Base-by-base conservation (phyloP, 2,797 vertebrate genomes). In the Takifugu rubripes region DNA sequence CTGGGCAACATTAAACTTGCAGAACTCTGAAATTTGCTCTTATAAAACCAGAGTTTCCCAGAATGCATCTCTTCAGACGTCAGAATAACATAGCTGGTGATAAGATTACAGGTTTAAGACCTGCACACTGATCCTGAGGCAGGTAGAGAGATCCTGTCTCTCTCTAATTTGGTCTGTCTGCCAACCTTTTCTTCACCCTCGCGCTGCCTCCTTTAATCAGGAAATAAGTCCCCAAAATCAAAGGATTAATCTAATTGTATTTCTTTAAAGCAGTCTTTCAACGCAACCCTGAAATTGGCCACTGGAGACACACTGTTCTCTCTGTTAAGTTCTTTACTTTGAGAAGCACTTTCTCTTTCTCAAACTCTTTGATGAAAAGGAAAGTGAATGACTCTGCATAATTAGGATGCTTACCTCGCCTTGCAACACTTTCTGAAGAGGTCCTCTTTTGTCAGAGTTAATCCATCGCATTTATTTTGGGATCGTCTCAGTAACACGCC, bases 201-300 rank as follows among this genome's bases (percentile, higher is more conserved):
- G 6, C 4, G 0, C 44, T 44, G 47, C 40, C 50, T 52, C 25
- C 12, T 49, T 51, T 63, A 66, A 69, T 79, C 78, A 72, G 70
- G 64, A 81, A 80, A 85, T 48, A 54, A 78, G 73, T 69, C 67
- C 61, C 33, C 61, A 61, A 83, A 86, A 82, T 83, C 70, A 83
- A 78, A 84, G 74, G 68, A 77, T 78, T 83, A 78, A 78, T 85
- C 85, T 75, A 65, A 54, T 66, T 26, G 79, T 77, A 78, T 72
- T 79, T 85, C 74, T 86, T 83, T 76, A 69, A 86, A 83, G 81
- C 81, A 83, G 87, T 89, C 89, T 70, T 74, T 80, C 72, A 66
- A 49, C 54, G 64, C 87, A 87, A 90, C 84, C 83, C 80, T 61
- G 72, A 77, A 81, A 82, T 83, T 85, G 84, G 79, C 72, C 80